Evolutionary conservation across 2,113 vertebrate species (phyloP).

Genomic region (Hemiscyllium ocellatum): DNA sequence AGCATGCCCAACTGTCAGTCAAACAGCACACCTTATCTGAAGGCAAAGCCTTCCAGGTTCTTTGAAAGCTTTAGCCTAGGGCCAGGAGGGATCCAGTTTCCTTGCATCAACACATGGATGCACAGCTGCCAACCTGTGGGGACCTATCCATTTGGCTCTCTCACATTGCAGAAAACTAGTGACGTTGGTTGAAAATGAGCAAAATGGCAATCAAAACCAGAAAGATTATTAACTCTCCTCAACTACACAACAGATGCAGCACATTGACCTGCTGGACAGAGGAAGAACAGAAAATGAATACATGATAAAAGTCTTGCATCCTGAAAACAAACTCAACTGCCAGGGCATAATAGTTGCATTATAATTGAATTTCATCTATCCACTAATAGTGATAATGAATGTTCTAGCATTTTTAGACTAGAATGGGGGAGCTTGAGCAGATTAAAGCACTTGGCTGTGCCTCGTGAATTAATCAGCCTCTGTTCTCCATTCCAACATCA

Average conservation of each 20-base stretch:
- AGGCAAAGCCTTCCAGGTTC: not conserved
- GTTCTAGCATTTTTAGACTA: not conserved
- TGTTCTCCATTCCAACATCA: not conserved
- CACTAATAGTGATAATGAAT: constrained; percentile 20
- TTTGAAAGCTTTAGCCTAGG: not conserved
- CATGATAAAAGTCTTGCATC: not conserved
- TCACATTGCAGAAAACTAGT: too few relatives aligned
- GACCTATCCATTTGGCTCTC: too few relatives aligned
- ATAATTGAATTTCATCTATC: constrained; percentile 14
- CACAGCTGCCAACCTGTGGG: too few relatives aligned
- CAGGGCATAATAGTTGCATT: not conserved
- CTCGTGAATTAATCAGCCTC: not conserved
- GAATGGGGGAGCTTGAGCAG: not conserved
- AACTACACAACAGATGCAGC: too few relatives aligned
- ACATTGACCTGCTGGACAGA: not conserved
- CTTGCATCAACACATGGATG: not conserved
- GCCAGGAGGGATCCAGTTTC: not conserved
- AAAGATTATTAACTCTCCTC: too few relatives aligned
- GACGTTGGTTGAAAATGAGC: too few relatives aligned
- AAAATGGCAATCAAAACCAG: too few relatives aligned
- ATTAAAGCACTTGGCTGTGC: constrained; percentile 29
- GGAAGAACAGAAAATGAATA: not conserved
- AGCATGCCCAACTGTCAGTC: not conserved
- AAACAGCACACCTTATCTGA: not conserved
- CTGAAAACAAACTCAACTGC: constrained; percentile 12